Conservation (phyloP, 1,140 invertebrate genomes). For the Drosophila jambulina region DNA sequence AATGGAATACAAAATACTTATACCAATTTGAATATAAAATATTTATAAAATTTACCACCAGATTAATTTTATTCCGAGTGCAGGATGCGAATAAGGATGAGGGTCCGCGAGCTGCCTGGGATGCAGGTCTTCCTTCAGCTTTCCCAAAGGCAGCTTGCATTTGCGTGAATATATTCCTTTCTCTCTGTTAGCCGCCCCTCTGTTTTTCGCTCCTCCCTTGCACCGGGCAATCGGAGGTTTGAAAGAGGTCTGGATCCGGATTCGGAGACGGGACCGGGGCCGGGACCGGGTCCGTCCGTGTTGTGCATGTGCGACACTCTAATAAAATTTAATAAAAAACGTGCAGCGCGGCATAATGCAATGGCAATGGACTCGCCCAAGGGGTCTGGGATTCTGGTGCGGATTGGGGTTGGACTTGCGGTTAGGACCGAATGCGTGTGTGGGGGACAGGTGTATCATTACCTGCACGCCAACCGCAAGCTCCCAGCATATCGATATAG, state of each 20-base stretch:
- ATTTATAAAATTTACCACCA: no score
- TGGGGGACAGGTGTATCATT: constrained; percentile 34
- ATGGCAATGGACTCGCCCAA: constrained; percentile 58
- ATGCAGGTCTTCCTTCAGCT: constrained; percentile 35
- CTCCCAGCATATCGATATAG: constrained; percentile 71
- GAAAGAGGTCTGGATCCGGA: constrained; percentile 37
- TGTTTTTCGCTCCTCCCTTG: background rate
- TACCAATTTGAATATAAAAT: no score
- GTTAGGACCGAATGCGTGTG: background rate
- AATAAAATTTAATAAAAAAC: constrained; percentile 83
- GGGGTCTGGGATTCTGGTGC: constrained; percentile 5
- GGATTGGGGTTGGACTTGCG: background rate
- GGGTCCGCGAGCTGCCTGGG: background rate
- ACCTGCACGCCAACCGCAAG: constrained; percentile 58
- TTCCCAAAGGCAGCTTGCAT: constrained; percentile 60
- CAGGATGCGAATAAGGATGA: constrained; percentile 4
- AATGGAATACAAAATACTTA: no score
- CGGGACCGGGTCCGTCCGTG: constrained; percentile 19
- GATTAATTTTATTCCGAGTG: background rate
- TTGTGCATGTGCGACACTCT: constrained; percentile 72
- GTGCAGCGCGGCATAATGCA: constrained; percentile 77
- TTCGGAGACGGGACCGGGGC: background rate
- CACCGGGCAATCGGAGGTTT: constrained; percentile 23
- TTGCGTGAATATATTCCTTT: constrained; percentile 51
- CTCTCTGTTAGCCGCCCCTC: constrained; percentile 14